Evolutionary conservation across 2,888 invertebrate genomes (phyloP), one percentile per base, ranked within the genome.

Genomic region (Caradrina clavipalpis): DNA sequence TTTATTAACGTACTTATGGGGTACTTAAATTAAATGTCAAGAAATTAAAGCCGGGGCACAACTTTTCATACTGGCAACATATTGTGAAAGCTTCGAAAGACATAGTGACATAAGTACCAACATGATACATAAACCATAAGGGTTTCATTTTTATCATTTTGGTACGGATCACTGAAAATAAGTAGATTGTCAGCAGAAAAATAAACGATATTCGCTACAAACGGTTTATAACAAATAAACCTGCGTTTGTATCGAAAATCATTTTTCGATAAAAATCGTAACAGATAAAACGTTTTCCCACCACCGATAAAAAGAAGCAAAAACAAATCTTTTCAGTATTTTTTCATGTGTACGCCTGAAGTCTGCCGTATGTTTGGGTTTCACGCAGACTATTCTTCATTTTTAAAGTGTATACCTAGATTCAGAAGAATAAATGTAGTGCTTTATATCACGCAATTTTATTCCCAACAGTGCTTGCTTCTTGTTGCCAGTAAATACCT

Each of bases 371-470:
- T 53, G 42, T 50, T 35, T 19, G 15, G 4, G 19, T 49, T 68
- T 39, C 21, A 39, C 17, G 2, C 10, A 3, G 50, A 59, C 21
- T 19, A 45, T 53, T n/a, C 53, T 31, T 56, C 15, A 71, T 71
- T 31, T 58, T 50, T 19, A 49, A 26, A 50, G 78, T 71, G 51
- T 60, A 56, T 56, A 55, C 3, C 15, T 26, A 39, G 21, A 63
- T 31, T 10, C 19, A 56, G n/a, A 22, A 64, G 8, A 60, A 13
- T 21, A 60, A 21, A 53, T 78, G 45, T 53, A 72, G n/a, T 50
- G 15, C n/a, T 35, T 15, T 71, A 65, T 45, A 64, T 64, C 56
- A 64, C 35, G 49, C 10, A 47, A 65, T 15, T 64, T 22, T 58
- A 49, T 51, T 31, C 31, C 19, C 13, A 57, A 45, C 15, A 15